phyloP scores from a whole-genome alignment of 2,113 vertebrate species.

The Labrus mixtus region DNA sequence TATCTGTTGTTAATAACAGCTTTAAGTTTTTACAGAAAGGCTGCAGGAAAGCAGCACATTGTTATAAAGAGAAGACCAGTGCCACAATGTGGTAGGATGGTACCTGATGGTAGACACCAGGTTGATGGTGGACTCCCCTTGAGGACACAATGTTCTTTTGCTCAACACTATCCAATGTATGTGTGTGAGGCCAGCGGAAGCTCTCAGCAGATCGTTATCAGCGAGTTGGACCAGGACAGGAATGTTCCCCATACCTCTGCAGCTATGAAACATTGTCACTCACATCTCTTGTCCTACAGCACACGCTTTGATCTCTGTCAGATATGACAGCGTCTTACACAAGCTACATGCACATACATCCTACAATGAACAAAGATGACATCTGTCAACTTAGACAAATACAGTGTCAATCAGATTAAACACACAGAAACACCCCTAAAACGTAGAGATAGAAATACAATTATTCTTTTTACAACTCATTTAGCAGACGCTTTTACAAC shows the following conservation, averaged over 20 bases:
- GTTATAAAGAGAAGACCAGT: neutral
- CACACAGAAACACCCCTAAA: neutral
- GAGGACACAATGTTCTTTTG: constrained; percentile 65
- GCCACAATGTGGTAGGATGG: neutral
- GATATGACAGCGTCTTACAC: constrained; percentile 20
- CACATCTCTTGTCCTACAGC: constrained; percentile 2
- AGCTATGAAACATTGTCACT: constrained; percentile 35
- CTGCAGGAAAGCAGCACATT: neutral
- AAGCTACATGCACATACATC: constrained; percentile 8
- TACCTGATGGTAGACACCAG: neutral
- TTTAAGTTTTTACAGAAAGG: neutral
- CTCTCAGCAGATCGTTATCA: constrained; percentile 60
- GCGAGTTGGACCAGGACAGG: constrained; percentile 7
- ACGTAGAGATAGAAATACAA: neutral
- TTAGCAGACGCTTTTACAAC: neutral
- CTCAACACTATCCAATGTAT: constrained; percentile 38
- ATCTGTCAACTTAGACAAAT: constrained; percentile 4
- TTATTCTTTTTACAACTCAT: too few species aligned
- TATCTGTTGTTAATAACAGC: too few species aligned
- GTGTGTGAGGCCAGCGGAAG: constrained; percentile 41
- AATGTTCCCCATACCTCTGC: constrained; percentile 60
- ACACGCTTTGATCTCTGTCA: constrained; percentile 16
- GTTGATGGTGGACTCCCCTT: neutral
- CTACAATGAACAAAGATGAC: constrained; percentile 5
- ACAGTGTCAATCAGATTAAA: neutral